Evolutionary conservation across 2,797 vertebrate genomes (phyloP).

Genomic region (Phoebastria nigripes): DNA sequence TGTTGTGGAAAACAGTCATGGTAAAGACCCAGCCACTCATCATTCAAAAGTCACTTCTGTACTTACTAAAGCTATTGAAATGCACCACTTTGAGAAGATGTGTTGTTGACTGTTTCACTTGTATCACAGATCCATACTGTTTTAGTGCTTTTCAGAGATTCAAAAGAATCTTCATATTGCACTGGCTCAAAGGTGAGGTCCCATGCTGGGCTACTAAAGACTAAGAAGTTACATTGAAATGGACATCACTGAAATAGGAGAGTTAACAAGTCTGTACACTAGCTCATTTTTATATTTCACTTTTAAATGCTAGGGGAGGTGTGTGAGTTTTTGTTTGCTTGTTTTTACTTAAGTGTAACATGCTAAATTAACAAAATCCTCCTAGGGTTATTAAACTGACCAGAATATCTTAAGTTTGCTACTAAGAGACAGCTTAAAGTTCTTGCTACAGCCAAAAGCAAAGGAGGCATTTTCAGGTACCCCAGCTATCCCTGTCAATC

Average conservation of each 20-base stretch:
- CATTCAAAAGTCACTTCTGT: not conserved
- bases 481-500: not conserved
- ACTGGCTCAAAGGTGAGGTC: not conserved
- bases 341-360: not conserved
- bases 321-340: not conserved
- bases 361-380: not conserved
- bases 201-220: not conserved
- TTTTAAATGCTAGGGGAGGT: not conserved
- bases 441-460: not conserved
- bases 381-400: not conserved
- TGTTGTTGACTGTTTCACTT: not conserved
- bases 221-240: not conserved
- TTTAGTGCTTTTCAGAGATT: not conserved
- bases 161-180: not conserved
- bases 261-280: not conserved
- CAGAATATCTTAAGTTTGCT: not conserved
- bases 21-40: not conserved
- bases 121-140: not conserved
- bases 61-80: not conserved
- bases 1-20: fast-evolving
- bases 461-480: not conserved
- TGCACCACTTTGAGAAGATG: not conserved
- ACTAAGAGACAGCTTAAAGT: not conserved
- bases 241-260: not conserved
- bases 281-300: not conserved